These are phyloP conservation scores for Chrysomela aeneicollis DNA, from an alignment of 2,888 invertebrate species.

Conservation along the genomic window DNA sequence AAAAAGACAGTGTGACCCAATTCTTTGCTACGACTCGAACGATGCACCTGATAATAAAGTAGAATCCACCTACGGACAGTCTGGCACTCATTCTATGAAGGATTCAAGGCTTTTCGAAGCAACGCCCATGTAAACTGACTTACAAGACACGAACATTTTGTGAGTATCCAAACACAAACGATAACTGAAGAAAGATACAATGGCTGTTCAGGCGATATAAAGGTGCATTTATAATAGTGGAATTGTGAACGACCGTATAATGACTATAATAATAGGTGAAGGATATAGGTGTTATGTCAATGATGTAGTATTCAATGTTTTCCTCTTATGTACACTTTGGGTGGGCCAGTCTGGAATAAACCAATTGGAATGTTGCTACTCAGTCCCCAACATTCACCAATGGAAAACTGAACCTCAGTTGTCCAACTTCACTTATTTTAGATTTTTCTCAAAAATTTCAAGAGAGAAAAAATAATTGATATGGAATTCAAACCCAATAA, in stretches of 20 bases:
- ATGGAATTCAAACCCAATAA: too few relatives aligned
- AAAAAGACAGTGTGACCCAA: too few relatives aligned
- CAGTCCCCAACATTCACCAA: too few relatives aligned
- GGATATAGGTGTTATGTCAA: neutral
- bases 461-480: too few relatives aligned
- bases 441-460: too few relatives aligned
- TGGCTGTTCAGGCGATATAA: neutral
- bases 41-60: constrained; percentile 18
- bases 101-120: neutral
- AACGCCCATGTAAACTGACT: constrained; percentile 6
- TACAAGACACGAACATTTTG: neutral
- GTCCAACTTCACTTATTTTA: too few relatives aligned
- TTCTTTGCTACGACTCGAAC: too few relatives aligned
- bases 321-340: neutral
- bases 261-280: neutral
- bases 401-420: too few relatives aligned
- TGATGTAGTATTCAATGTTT: neutral
- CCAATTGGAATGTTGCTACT: too few relatives aligned
- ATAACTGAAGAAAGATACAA: neutral
- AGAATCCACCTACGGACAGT: constrained; percentile 14
- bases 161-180: neutral
- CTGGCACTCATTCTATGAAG: too few relatives aligned
- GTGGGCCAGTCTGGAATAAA: neutral
- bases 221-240: neutral
- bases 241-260: neutral